Evolutionary conservation across 1,140 invertebrate genomes (phyloP).

Genomic region (Formica exsecta): DNA sequence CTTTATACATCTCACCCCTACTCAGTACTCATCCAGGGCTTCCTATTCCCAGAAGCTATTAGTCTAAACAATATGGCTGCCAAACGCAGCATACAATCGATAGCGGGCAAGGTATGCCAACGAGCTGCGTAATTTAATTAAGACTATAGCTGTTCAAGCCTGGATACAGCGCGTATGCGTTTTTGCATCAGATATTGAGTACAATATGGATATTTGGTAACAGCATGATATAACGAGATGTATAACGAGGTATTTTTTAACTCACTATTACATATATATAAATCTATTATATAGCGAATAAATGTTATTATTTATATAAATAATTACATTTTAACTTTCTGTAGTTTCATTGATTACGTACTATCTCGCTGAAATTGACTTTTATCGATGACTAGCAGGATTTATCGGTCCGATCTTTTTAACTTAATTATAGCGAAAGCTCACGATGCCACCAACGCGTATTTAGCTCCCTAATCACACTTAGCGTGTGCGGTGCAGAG

Average conservation of each 20-base stretch:
- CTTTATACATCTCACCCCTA: slow-evolving; percentile 72
- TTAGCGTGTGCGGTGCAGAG: slow-evolving; percentile 43
- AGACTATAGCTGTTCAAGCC: slow-evolving; percentile 72
- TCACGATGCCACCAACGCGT: slow-evolving; percentile 75
- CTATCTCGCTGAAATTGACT: neutral
- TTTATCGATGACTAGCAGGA: slow-evolving; percentile 29
- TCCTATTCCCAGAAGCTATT: slow-evolving; percentile 84
- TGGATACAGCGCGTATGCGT: slow-evolving; percentile 20
- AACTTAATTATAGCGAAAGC: slow-evolving; percentile 46
- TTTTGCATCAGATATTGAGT: slow-evolving; percentile 38
- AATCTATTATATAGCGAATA: neutral
- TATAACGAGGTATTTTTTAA: neutral
- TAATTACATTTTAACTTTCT: neutral
- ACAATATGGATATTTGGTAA: slow-evolving; percentile 14
- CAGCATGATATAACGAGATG: slow-evolving; percentile 4
- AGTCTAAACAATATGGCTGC: slow-evolving; percentile 85
- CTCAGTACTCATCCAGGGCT: slow-evolving; percentile 71
- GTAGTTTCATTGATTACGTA: neutral
- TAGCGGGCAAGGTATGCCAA: slow-evolving; percentile 76
- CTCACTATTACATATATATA: slow-evolving; percentile 19
- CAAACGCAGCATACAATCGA: slow-evolving; percentile 84
- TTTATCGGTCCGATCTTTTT: slow-evolving; percentile 7
- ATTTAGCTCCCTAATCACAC: slow-evolving; percentile 47
- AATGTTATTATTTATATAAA: neutral
- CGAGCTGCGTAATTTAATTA: slow-evolving; percentile 80